These are phyloP conservation scores for Laupala kohalensis DNA, from an alignment of 1,140 invertebrate genomes.

Conservation along the genomic window DNA sequence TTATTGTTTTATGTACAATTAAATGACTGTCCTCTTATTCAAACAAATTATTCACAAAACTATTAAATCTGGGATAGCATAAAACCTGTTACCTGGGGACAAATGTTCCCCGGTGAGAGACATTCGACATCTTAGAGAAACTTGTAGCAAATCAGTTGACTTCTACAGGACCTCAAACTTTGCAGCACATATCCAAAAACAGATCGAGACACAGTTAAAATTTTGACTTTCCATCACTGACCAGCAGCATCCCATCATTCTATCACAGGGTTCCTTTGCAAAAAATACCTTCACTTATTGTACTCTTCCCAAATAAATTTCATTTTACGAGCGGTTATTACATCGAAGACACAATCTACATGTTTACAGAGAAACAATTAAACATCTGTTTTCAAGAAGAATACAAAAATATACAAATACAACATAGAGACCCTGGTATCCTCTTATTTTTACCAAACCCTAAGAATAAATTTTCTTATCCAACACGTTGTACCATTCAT, in stretches of 20 bases:
- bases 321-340: background rate
- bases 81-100: too few relatives aligned
- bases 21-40: too few relatives aligned
- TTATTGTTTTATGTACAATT: too few relatives aligned
- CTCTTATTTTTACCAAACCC: background rate
- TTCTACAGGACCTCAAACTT: background rate
- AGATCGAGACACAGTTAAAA: background rate
- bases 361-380: background rate
- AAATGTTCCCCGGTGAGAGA: too few relatives aligned
- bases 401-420: background rate
- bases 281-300: background rate
- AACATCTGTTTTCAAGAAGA: background rate
- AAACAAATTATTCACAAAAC: too few relatives aligned
- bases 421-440: background rate
- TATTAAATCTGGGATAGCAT: too few relatives aligned
- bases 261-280: background rate
- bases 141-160: background rate
- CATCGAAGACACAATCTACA: background rate
- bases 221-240: background rate
- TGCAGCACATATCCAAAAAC: too few relatives aligned
- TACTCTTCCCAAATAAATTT: background rate
- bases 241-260: background rate
- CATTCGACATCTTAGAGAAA: too few relatives aligned
- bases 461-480: background rate
- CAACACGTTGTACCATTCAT: background rate